Conservation (phyloP, 2,888 invertebrate species). For the Teleiodes luculella region DNA sequence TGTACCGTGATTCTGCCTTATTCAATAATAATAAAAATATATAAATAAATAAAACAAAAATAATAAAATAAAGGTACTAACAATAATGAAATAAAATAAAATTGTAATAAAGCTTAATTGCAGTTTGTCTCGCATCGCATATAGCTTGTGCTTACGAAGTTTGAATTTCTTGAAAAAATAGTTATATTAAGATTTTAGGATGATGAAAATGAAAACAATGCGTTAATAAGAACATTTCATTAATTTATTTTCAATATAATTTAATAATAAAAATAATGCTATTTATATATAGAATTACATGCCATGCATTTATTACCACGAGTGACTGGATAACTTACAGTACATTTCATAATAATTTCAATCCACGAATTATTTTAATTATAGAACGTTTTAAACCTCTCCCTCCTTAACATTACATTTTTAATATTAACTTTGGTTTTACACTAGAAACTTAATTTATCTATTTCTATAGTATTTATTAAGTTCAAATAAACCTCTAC, state of each 20-base stretch:
- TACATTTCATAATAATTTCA: conserved; percentile 28
- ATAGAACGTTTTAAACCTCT: conserved; percentile 46
- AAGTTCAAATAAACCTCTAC: background rate
- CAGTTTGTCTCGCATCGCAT: no score
- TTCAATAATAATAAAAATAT: no score
- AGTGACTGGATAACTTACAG: conserved; percentile 31
- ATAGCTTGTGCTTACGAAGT: no score
- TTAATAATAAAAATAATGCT: conserved; percentile 33
- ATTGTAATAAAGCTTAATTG: no score
- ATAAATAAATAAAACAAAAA: no score
- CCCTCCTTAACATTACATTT: conserved; percentile 36
- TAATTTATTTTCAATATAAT: conserved; percentile 22
- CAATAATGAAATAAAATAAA: no score
- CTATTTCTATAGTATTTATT: background rate
- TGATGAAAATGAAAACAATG: background rate
- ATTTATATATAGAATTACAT: conserved; percentile 11
- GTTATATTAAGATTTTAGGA: background rate
- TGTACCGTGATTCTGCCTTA: no score
- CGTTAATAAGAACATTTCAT: conserved; percentile 17
- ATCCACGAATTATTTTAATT: conserved; percentile 28
- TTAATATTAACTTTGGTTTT: background rate
- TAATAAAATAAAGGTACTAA: no score
- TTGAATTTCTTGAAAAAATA: no score
- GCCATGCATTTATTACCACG: conserved; percentile 23
- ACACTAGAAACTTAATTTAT: conserved; percentile 11